These are phyloP conservation scores for Aurelia sp. DNA, from an alignment of 30 jellyfish, hydroid and myxozoan species.

Conservation along the genomic window DNA sequence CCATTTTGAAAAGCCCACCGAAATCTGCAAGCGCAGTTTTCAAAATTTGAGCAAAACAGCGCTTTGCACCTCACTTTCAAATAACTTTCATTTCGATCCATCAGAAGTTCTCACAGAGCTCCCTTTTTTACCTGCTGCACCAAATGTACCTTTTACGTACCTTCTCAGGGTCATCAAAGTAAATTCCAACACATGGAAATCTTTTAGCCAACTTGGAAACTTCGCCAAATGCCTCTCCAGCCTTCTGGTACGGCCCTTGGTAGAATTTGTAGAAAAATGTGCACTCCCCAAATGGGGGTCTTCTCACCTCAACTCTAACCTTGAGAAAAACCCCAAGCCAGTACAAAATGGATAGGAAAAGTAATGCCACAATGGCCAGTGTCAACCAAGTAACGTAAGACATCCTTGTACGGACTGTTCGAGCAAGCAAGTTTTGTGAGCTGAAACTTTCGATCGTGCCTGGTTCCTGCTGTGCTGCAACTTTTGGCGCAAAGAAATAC, in stretches of 20 bases:
- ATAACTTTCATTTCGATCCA: too few species aligned
- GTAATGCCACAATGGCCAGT: slow-evolving; percentile 31
- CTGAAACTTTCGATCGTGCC: too few species aligned
- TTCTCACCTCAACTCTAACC: slow-evolving; percentile 50
- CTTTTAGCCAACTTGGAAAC: slow-evolving; percentile 11
- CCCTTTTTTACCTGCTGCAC: too few species aligned
- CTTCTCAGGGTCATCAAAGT: slow-evolving; percentile 73
- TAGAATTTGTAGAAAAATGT: slow-evolving; percentile 54
- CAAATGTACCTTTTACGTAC: background rate
- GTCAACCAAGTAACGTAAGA: slow-evolving; percentile 11
- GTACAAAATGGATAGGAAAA: slow-evolving; percentile 18
- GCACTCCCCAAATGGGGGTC: slow-evolving; percentile 69
- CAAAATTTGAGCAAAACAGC: too few species aligned
- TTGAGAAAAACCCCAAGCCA: slow-evolving; percentile 45
- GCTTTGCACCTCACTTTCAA: too few species aligned
- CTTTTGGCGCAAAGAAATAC: too few species aligned
- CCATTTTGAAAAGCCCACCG: too few species aligned
- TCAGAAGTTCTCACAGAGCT: too few species aligned
- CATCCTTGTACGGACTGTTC: background rate
- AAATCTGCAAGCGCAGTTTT: too few species aligned
- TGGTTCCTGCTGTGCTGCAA: too few species aligned
- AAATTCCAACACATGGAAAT: slow-evolving; percentile 58
- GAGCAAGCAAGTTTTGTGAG: background rate
- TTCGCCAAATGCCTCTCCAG: slow-evolving; percentile 68
- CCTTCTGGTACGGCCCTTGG: slow-evolving; percentile 54